Evolutionary conservation across 1,140 invertebrate species (phyloP).

Genomic region (Zaprionus ornatus): DNA sequence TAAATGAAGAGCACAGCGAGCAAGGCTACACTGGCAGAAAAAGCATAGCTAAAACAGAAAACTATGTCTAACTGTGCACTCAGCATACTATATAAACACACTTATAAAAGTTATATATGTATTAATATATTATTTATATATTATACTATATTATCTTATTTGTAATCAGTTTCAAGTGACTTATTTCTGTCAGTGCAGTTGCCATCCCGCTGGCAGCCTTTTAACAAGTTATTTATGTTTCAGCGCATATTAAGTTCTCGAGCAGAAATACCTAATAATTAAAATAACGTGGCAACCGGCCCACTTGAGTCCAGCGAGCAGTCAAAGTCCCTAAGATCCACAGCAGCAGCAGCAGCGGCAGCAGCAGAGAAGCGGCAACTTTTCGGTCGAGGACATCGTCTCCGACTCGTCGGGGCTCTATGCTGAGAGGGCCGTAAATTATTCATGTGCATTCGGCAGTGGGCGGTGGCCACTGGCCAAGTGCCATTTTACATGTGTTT

Average conservation of each 20-base stretch:
- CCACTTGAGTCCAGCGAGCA: conserved; percentile 7
- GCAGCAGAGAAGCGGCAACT: background rate
- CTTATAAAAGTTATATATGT: too few relatives aligned
- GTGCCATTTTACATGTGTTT: conserved; percentile 59
- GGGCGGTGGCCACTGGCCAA: conserved; percentile 16
- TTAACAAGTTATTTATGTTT: conserved; percentile 51
- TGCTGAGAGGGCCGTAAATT: conserved; percentile 42
- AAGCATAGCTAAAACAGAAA: too few relatives aligned
- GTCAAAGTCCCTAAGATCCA: conserved; percentile 22
- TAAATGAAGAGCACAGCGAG: conserved; percentile 3
- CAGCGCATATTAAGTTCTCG: conserved; percentile 34
- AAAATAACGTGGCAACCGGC: conserved; percentile 29
- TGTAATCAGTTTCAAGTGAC: too few relatives aligned
- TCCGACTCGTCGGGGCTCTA: background rate
- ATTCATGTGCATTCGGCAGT: conserved; percentile 60
- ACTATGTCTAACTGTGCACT: too few relatives aligned
- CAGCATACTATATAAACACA: too few relatives aligned
- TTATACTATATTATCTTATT: too few relatives aligned
- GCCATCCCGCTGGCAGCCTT: conserved; percentile 6
- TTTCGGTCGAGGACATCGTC: conserved; percentile 45
- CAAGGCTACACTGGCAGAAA: conserved; percentile 2
- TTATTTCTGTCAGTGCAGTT: conserved; percentile 7
- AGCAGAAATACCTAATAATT: conserved; percentile 42
- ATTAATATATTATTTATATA: too few relatives aligned
- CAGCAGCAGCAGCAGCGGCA: background rate